Evolutionary conservation across 2,113 vertebrate genomes (phyloP).

Genomic region (Corydoras maculifer): DNA sequence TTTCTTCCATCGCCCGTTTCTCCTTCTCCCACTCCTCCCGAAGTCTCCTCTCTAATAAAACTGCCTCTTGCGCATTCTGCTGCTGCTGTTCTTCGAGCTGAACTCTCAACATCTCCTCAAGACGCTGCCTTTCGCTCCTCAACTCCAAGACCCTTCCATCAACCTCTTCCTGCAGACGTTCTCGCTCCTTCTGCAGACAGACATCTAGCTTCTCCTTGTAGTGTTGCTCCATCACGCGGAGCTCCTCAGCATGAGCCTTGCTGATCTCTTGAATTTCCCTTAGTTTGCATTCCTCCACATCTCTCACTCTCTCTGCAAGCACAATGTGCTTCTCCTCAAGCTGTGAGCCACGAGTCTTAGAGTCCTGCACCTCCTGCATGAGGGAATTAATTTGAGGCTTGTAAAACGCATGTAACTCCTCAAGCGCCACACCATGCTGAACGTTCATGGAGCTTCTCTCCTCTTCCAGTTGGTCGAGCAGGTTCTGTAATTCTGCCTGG

Average conservation of each 20-base stretch:
- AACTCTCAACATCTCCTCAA: constrained; percentile 57
- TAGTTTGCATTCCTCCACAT: constrained; percentile 41
- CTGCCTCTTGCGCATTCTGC: constrained; percentile 50
- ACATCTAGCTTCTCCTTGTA: constrained; percentile 52
- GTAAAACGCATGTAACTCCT: constrained; percentile 42
- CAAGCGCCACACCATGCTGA: constrained; percentile 54
- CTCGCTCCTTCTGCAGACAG: constrained; percentile 53
- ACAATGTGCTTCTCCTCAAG: constrained; percentile 57
- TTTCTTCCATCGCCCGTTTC: constrained; percentile 56
- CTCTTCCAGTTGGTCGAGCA: constrained; percentile 65
- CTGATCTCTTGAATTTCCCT: constrained; percentile 55
- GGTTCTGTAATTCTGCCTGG: constrained; percentile 56
- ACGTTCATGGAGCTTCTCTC: constrained; percentile 47
- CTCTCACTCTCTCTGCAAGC: constrained; percentile 30
- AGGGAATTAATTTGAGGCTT: constrained; percentile 51
- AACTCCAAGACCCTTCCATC: constrained; percentile 49
- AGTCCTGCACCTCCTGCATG: constrained; percentile 49
- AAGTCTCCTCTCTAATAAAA: constrained; percentile 49
- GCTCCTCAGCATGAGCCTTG: constrained; percentile 55
- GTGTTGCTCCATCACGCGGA: constrained; percentile 53
- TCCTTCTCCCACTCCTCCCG: constrained; percentile 63
- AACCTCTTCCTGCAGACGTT: constrained; percentile 46
- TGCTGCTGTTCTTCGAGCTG: constrained; percentile 53
- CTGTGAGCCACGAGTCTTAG: constrained; percentile 36
- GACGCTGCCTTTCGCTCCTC: constrained; percentile 53